Percentiles rank a stretch among this genome's conserved stretches.
These are phyloP conservation scores for Platanista minor DNA, from an alignment of 2,113 vertebrate genomes.

Conservation along the genomic window DNA sequence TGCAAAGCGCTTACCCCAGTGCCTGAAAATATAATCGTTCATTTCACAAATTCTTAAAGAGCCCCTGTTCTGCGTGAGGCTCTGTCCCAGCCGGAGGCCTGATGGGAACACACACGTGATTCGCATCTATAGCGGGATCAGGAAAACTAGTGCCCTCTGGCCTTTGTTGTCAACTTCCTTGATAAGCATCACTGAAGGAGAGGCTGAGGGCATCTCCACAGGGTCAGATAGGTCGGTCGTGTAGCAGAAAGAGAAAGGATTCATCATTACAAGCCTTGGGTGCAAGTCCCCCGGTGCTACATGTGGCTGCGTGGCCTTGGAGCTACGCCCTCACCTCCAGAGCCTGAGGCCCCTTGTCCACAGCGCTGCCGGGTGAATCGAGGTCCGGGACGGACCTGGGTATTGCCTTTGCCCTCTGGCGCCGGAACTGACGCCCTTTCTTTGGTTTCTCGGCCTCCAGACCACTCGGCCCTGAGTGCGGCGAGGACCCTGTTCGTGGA, in stretches of 20 bases:
- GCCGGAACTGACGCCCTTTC: not conserved
- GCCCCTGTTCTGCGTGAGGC: not conserved
- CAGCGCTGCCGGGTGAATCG: fast-evolving
- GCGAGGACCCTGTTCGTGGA: conserved; percentile 79
- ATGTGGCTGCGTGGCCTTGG: fast-evolving
- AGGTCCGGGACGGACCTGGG: fast-evolving
- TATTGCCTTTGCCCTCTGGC: not conserved
- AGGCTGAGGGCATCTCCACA: not conserved
- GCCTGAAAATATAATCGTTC: not conserved
- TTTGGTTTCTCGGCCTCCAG: conserved; percentile 74
- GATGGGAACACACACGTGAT: not conserved
- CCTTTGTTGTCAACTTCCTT: not conserved
- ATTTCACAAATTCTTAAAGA: not conserved
- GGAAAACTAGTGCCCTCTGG: not conserved
- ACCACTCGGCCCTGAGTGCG: conserved; percentile 78
- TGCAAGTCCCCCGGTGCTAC: not conserved
- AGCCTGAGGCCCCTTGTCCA: not conserved
- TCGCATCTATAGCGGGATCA: not conserved
- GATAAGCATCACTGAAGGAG: not conserved
- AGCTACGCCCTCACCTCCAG: fast-evolving
- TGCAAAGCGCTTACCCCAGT: not conserved
- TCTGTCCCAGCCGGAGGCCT: not conserved
- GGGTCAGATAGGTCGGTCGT: no score
- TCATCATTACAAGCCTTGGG: not conserved
- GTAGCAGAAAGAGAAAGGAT: not conserved